These are phyloP conservation scores for Psammodynastes pulverulentus DNA, from an alignment of 2,113 vertebrate species.

Conservation along the genomic window DNA sequence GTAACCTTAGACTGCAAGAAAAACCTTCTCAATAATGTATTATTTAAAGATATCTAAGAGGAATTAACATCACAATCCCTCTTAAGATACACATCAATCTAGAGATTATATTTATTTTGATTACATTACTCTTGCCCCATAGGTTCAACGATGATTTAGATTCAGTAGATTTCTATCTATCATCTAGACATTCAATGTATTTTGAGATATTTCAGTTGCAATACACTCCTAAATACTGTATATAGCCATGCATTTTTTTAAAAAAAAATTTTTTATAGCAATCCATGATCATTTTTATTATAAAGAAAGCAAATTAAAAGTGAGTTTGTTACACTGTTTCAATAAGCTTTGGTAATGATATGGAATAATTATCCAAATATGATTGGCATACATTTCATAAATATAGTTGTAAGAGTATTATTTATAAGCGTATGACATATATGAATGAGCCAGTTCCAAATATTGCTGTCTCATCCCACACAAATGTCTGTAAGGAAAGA, in stretches of 20 bases:
- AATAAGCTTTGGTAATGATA: background rate
- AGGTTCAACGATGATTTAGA: background rate
- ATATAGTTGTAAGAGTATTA: background rate
- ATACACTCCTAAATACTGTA: background rate
- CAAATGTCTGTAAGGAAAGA: background rate
- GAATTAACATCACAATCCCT: background rate
- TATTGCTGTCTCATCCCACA: background rate
- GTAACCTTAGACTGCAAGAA: background rate
- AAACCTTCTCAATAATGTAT: background rate
- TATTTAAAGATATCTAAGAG: background rate
- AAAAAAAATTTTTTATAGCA: background rate
- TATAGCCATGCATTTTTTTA: background rate
- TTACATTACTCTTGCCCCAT: background rate
- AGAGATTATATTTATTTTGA: background rate
- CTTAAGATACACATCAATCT: background rate
- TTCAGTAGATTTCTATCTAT: background rate
- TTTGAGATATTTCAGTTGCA: background rate
- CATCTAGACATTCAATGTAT: background rate
- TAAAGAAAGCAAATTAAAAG: background rate
- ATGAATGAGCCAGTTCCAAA: background rate
- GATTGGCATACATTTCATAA: background rate
- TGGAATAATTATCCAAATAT: background rate
- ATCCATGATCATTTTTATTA: background rate
- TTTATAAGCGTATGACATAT: background rate
- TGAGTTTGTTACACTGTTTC: background rate